Evolutionary conservation across 2,113 vertebrate genomes (phyloP).

Genomic region (Eudyptes chrysolophus): DNA sequence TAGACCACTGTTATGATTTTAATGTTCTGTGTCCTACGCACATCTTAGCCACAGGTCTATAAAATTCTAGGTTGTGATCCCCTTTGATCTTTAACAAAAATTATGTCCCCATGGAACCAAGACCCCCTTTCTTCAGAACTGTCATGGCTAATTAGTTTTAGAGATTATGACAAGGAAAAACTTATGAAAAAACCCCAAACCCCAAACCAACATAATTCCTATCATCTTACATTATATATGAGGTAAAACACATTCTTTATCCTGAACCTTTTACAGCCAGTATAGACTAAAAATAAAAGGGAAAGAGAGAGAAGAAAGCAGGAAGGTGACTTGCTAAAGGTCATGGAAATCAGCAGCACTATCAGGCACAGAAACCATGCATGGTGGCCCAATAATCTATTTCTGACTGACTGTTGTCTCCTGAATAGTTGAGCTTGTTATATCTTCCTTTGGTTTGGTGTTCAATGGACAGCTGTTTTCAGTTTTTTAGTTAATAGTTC

Average conservation of each 20-base stretch:
- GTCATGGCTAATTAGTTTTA: background rate
- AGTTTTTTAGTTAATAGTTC: background rate
- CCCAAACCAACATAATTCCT: background rate
- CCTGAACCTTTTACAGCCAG: background rate
- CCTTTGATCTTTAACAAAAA: background rate
- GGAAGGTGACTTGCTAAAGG: background rate
- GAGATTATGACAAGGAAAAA: background rate
- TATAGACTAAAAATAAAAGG: background rate
- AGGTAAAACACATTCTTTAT: background rate
- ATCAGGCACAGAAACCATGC: background rate
- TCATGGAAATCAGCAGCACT: background rate
- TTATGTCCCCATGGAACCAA: background rate
- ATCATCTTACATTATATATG: background rate
- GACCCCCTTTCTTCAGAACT: background rate
- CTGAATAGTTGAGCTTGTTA: background rate
- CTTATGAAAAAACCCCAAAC: accelerated
- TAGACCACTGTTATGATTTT: background rate
- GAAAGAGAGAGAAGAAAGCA: background rate
- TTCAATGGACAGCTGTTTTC: background rate
- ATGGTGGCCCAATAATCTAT: background rate
- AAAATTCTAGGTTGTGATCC: background rate
- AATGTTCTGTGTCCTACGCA: background rate
- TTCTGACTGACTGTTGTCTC: background rate
- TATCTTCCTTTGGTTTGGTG: background rate
- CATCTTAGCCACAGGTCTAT: background rate